Percentiles rank a stretch among this genome's conserved stretches.
Conservation (phyloP, 2,113 vertebrate genomes). For the Silurus meridionalis region DNA sequence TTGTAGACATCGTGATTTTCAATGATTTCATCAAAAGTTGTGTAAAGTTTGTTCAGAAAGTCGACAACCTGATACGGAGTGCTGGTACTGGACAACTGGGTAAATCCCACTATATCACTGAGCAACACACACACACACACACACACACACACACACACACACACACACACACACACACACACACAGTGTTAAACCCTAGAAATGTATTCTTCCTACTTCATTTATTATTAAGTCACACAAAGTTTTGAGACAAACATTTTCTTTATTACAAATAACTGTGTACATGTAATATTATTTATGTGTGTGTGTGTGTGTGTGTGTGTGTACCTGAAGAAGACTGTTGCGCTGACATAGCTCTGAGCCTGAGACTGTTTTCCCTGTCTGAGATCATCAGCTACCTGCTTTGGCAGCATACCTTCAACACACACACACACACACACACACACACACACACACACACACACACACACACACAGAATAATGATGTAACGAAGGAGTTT, state of each 20-base stretch:
- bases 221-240: too few relatives aligned
- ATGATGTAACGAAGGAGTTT: background rate
- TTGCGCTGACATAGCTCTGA: constrained; percentile 81
- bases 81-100: constrained; percentile 81
- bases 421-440: background rate
- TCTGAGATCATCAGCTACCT: constrained; percentile 82
- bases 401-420: constrained; percentile 81
- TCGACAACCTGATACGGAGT: constrained; percentile 80
- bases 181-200: background rate
- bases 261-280: too few relatives aligned
- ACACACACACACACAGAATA: background rate
- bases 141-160: background rate
- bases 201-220: background rate
- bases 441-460: constrained; percentile 13
- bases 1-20: constrained; percentile 85
- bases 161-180: background rate
- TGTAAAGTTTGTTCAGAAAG: constrained; percentile 83
- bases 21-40: constrained; percentile 82
- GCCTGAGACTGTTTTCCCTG: constrained; percentile 76
- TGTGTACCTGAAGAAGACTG: constrained; percentile 83
- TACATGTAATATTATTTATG: background rate
- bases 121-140: constrained; percentile 36
- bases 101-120: constrained; percentile 86
- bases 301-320: constrained; percentile 3
- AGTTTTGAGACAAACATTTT: too few relatives aligned